A percentile compares a stretch with the other conserved stretches of the same genome.
These are phyloP conservation scores for Pristionchus japonicus DNA, from an alignment of 2,888 invertebrate species.

Conservation along the genomic window DNA sequence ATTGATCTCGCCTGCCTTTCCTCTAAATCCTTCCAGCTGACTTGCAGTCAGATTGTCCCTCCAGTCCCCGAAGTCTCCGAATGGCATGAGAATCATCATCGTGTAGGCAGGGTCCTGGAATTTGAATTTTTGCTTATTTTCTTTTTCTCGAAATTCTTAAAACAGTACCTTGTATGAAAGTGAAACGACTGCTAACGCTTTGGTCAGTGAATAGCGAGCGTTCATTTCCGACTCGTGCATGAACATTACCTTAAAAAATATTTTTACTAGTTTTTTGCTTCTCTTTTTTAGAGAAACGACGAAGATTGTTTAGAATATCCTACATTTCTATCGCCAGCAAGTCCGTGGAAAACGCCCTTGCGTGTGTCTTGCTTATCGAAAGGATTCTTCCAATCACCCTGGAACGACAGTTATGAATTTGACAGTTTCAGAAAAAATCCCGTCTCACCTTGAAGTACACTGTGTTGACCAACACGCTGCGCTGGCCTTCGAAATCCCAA, in stretches of 20 bases:
- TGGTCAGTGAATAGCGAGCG: background rate
- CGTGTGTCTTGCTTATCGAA: background rate
- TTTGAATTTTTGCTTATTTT: background rate
- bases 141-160: background rate
- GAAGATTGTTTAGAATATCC: slow-evolving; percentile 79
- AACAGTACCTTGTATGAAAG: slow-evolving; percentile 58
- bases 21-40: background rate
- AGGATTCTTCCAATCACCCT: slow-evolving; percentile 74
- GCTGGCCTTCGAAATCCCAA: slow-evolving; percentile 72
- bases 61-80: background rate
- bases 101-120: slow-evolving; percentile 13
- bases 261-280: background rate
- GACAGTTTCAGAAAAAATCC: background rate
- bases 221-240: background rate
- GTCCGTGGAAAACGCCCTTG: background rate
- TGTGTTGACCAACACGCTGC: slow-evolving; percentile 77
- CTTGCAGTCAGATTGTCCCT: background rate
- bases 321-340: background rate
- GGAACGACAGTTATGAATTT: background rate
- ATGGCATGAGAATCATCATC: slow-evolving; percentile 16
- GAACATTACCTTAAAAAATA: slow-evolving; percentile 76
- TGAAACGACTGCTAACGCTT: slow-evolving; percentile 30
- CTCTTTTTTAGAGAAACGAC: background rate
- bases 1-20: background rate
- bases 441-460: slow-evolving; percentile 77